Percentiles rank a stretch among this genome's conserved stretches.
These are phyloP conservation scores for Nyleta sp. DNA, from an alignment of 2,888 invertebrate species.

Conservation along the genomic window DNA sequence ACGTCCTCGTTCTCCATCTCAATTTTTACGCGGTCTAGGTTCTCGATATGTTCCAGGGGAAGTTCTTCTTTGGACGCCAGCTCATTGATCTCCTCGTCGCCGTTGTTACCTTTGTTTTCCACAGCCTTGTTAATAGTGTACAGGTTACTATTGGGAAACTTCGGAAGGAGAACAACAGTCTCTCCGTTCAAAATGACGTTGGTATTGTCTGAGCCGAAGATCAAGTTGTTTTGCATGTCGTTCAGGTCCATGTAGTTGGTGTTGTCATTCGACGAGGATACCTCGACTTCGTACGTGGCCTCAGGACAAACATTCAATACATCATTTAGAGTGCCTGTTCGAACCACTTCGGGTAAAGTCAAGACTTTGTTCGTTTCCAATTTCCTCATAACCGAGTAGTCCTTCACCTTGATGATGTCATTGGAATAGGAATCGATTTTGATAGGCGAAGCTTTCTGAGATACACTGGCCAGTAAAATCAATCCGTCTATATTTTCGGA, in stretches of 20 bases:
- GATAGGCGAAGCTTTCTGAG: slow-evolving; percentile 73
- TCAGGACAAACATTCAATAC: slow-evolving; percentile 75
- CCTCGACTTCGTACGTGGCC: slow-evolving; percentile 74
- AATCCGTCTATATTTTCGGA: slow-evolving; percentile 76
- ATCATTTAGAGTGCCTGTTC: slow-evolving; percentile 67
- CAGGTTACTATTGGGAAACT: slow-evolving; percentile 80
- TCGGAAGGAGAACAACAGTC: slow-evolving; percentile 77
- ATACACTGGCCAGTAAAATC: slow-evolving; percentile 78
- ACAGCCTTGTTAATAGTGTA: slow-evolving; percentile 80
- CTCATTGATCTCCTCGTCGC: slow-evolving; percentile 69
- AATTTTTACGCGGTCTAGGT: slow-evolving; percentile 37
- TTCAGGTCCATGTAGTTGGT: slow-evolving; percentile 53
- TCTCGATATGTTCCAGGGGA: slow-evolving; percentile 23
- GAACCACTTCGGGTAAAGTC: slow-evolving; percentile 52
- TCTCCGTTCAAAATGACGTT: slow-evolving; percentile 80
- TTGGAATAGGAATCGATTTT: slow-evolving; percentile 62
- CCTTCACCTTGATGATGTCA: slow-evolving; percentile 75
- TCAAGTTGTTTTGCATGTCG: slow-evolving; percentile 48
- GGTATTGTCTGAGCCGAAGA: slow-evolving; percentile 67
- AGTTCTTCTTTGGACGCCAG: slow-evolving; percentile 56
- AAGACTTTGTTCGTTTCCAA: slow-evolving; percentile 59
- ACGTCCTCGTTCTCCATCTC: slow-evolving; percentile 61
- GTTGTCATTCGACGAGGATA: slow-evolving; percentile 72
- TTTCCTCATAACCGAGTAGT: slow-evolving; percentile 71
- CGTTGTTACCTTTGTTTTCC: slow-evolving; percentile 59